phyloP scores from a whole-genome alignment of 2,797 vertebrate species.

The Phyllotis vaccarum region DNA sequence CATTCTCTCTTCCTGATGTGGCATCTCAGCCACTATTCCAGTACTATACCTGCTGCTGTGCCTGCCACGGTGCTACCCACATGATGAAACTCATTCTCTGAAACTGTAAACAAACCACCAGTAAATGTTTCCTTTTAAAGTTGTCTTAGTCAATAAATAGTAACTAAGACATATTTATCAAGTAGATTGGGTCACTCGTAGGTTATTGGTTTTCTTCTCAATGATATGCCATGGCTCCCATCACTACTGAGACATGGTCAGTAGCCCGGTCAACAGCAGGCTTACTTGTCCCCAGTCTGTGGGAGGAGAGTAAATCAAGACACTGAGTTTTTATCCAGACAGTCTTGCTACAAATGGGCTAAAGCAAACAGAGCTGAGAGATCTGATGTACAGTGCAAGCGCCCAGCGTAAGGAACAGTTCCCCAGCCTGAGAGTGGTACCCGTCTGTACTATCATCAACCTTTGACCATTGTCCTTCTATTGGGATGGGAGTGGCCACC shows the following conservation, averaged over 20 bases:
- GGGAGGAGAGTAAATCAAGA: not conserved
- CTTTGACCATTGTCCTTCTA: not conserved
- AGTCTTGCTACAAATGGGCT: not conserved
- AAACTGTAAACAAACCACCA: no score
- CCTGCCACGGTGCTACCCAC: not conserved
- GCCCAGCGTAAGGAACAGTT: not conserved
- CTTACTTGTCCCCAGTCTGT: not conserved
- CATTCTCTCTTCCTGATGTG: no score
- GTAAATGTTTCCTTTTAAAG: not conserved
- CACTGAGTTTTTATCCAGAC: constrained; percentile 16
- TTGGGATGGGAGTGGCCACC: not conserved
- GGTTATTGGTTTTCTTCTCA: not conserved
- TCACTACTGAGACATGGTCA: not conserved
- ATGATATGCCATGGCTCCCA: not conserved
- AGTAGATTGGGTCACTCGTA: not conserved
- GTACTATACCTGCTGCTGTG: not conserved
- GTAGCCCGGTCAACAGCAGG: not conserved
- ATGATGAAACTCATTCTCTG: no score
- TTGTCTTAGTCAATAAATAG: not conserved
- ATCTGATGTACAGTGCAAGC: not conserved
- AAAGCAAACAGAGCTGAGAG: not conserved
- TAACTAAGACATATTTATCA: not conserved
- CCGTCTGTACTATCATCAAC: not conserved
- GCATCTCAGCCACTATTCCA: not conserved
- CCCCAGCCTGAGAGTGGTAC: not conserved